These are phyloP conservation scores for Sussaba pulchella DNA, from an alignment of 2,888 invertebrate genomes.

Conservation along the genomic window DNA sequence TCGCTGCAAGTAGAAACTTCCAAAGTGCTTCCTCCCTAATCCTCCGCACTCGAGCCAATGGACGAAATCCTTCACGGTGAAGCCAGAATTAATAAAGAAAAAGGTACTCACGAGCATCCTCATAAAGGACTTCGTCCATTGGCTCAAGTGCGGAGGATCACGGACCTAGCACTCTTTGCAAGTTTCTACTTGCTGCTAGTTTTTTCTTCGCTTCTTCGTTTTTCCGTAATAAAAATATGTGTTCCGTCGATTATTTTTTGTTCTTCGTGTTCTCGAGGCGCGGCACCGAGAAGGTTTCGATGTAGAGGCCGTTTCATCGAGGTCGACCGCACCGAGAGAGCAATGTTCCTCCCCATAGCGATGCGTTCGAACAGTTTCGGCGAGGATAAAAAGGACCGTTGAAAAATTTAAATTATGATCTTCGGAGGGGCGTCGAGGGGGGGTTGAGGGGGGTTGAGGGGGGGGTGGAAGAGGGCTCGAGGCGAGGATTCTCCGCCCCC, in stretches of 20 bases:
- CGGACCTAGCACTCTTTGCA: too few relatives aligned
- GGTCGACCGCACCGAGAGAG: slow-evolving; percentile 50
- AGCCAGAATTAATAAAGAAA: too few relatives aligned
- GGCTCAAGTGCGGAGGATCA: too few relatives aligned
- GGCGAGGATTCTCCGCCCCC: slow-evolving; percentile 39
- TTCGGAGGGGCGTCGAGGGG: slow-evolving; percentile 14
- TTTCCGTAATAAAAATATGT: not conserved
- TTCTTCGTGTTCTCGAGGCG: slow-evolving; percentile 15
- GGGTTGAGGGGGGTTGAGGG: slow-evolving; percentile 12
- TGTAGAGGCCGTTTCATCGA: slow-evolving; percentile 37
- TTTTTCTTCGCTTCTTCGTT: slow-evolving; percentile 2
- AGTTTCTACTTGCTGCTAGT: too few relatives aligned
- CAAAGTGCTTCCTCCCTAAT: too few relatives aligned
- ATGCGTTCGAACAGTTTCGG: slow-evolving; percentile 17
- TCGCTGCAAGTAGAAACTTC: too few relatives aligned
- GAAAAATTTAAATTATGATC: slow-evolving; percentile 62
- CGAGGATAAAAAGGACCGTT: slow-evolving; percentile 51
- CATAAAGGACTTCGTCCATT: too few relatives aligned
- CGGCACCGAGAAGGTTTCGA: slow-evolving; percentile 5
- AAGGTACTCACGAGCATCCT: too few relatives aligned
- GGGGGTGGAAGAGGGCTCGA: not conserved
- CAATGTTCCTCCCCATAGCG: slow-evolving; percentile 32
- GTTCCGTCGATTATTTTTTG: not conserved
- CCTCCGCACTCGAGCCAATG: too few relatives aligned
- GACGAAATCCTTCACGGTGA: too few relatives aligned